These are phyloP conservation scores for Cheilinus undulatus DNA, from an alignment of 2,113 vertebrate species.

Conservation along the genomic window DNA sequence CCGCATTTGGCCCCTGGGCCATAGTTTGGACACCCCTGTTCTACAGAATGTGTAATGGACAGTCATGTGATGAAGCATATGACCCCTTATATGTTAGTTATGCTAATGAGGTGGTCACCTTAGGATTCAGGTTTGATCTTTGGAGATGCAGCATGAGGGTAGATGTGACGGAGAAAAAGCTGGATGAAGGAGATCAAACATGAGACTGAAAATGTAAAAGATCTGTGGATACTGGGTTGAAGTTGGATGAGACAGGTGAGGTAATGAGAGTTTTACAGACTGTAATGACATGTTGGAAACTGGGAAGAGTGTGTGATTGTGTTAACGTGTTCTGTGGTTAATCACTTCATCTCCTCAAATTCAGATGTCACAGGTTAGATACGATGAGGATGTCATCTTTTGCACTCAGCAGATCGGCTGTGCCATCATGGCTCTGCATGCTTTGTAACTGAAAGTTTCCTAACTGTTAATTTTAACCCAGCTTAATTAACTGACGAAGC, in stretches of 20 bases:
- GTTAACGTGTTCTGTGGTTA: background rate
- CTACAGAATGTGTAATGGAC: background rate
- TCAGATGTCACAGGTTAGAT: constrained; percentile 33
- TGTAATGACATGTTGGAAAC: background rate
- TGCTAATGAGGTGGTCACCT: constrained; percentile 9
- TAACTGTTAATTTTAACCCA: background rate
- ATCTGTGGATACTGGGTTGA: background rate
- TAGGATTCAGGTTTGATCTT: background rate
- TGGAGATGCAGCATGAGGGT: background rate
- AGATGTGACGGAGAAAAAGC: background rate
- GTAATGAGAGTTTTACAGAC: background rate
- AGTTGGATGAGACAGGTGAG: background rate
- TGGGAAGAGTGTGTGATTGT: background rate
- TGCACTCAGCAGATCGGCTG: background rate
- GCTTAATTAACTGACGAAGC: background rate
- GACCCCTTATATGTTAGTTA: background rate
- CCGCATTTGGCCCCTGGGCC: too few relatives aligned
- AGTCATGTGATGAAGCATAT: constrained; percentile 1
- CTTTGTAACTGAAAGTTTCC: background rate
- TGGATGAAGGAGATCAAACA: background rate
- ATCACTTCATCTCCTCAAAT: constrained; percentile 36
- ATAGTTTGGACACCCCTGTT: too few relatives aligned
- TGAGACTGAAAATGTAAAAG: background rate
- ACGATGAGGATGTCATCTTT: background rate
- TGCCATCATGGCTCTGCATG: background rate